Evolutionary conservation across 2,888 invertebrate species (phyloP), one percentile per base, ranked within the genome.

Genomic region (Sesamia inferens): DNA sequence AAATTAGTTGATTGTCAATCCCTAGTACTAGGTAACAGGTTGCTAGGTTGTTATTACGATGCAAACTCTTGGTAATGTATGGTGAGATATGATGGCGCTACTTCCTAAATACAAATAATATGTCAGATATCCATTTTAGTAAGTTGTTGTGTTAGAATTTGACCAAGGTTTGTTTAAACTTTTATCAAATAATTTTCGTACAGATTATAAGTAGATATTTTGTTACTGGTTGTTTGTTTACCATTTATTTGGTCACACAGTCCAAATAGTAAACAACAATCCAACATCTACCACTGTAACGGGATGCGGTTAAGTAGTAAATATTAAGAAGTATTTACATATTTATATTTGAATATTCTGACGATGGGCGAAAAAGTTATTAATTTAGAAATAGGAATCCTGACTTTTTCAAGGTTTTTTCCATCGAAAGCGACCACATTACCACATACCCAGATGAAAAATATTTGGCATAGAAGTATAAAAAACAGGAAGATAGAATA

Each of bases 241-340:
- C 31, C 31, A 31, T 31, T 31, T 31, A 31, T 31, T 31, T 31
- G 31, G 31, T 31, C 31, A 31, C 31, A 57, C 39, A 42, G 55
- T 10, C 5, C 16, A 24, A 0, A 22, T 51, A 71, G 22, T 70
- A 42, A n/a, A n/a, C 48, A 57, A 22, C n/a, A 14, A 31, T 39
- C 72, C 55, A 31, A 71, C 3, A 13, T 48, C 6, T 57, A 1
- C 69, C 68, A 57, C 6, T 19, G 6, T 19, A 5, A 4, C 16
- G 8, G 78, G 74, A 70, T 58, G 78, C 70, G 74, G 78, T 10
- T 14, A 69, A 11, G 42, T 14, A 44, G 5, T 65, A 31, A 31
- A 65, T 31, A 31, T 14, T 2, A 10, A 31, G 14, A 13, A 11
- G 10, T 42, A 42, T 42, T 22, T 74, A 11, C 16, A 14, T 42